Evolutionary conservation across 2,113 vertebrate species (phyloP).

Genomic region (Archocentrus centrarchus): DNA sequence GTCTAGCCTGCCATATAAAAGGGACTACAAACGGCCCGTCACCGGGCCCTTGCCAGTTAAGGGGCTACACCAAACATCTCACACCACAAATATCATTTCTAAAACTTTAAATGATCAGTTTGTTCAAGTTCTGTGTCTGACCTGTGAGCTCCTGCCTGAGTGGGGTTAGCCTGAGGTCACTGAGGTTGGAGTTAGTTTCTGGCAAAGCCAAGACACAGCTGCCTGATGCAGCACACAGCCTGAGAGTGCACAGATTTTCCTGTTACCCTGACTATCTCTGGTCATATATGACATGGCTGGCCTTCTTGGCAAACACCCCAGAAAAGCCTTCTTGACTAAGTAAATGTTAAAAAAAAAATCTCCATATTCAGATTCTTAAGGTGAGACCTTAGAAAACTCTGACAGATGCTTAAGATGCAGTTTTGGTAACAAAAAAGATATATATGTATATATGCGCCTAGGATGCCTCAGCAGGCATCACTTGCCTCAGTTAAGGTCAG

Average conservation of each 20-base stretch:
- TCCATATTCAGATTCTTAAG: no score
- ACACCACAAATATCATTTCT: background rate
- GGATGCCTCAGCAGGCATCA: no score
- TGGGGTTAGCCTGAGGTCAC: background rate
- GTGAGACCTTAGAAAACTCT: no score
- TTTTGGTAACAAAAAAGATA: no score
- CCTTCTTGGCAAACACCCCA: background rate
- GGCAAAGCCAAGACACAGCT: background rate
- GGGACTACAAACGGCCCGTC: no score
- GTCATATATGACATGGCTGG: background rate
- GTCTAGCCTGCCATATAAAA: no score
- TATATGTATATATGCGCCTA: no score
- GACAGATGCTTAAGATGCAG: no score
- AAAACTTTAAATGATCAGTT: background rate
- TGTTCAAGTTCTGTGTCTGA: background rate
- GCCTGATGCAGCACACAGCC: background rate
- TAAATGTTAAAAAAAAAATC: no score
- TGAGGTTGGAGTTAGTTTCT: background rate
- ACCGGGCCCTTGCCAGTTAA: no score
- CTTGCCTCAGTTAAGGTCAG: no score
- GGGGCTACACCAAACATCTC: background rate
- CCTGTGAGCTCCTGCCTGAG: background rate
- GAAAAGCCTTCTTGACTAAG: no score
- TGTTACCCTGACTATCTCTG: background rate
- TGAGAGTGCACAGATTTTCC: background rate